Conservation (phyloP, 2,888 invertebrate genomes). For the Nemurella pictetii region DNA sequence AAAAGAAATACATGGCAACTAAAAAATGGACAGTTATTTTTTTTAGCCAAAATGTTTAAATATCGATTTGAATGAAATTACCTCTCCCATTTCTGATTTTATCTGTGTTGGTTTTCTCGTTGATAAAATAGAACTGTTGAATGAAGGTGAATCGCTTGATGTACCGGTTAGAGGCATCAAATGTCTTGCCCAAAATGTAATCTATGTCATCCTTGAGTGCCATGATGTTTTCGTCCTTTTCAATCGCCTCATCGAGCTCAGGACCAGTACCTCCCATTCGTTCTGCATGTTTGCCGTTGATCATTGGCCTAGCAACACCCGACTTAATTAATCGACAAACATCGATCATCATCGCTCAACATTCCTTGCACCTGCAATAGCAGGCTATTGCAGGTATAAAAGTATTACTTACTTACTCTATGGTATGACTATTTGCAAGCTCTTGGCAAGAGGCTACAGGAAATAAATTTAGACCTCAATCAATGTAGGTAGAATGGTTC, state of each 20-base stretch:
- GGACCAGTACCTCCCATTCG: constrained; percentile 76
- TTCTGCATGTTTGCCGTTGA: constrained; percentile 80
- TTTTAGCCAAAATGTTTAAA: not conserved
- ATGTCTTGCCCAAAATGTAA: constrained; percentile 61
- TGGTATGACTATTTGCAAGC: no score
- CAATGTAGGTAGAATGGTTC: no score
- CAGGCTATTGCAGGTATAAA: no score
- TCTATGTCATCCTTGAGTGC: constrained; percentile 62
- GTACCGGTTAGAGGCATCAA: constrained; percentile 65
- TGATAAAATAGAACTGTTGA: constrained; percentile 69
- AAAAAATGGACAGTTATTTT: not conserved
- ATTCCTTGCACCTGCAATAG: no score
- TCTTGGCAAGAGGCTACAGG: no score
- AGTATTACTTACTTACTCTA: no score
- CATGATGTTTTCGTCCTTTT: constrained; percentile 64
- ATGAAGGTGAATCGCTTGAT: constrained; percentile 67
- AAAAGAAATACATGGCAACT: not conserved
- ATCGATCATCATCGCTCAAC: no score
- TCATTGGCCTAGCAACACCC: constrained; percentile 78
- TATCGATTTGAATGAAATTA: constrained; percentile 43
- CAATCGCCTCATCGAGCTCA: constrained; percentile 68
- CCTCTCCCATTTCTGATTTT: constrained; percentile 65
- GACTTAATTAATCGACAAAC: no score
- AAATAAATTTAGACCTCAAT: no score
- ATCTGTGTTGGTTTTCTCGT: constrained; percentile 65